phyloP scores from a whole-genome alignment of 2,113 vertebrate species.

The Marcusenius ussheri region DNA sequence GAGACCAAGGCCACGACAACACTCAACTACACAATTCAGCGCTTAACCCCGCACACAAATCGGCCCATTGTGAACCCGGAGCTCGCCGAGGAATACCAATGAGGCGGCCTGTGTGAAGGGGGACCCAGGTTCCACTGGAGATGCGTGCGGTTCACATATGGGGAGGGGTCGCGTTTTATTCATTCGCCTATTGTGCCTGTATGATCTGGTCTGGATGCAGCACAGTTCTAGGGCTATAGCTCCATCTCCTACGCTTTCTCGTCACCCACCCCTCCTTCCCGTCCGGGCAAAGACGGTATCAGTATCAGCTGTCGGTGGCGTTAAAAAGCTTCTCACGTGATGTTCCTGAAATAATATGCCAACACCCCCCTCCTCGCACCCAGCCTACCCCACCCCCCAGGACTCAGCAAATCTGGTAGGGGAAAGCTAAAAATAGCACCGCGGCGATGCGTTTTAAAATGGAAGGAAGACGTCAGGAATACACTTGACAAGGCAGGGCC shows the following conservation, averaged over 20 bases:
- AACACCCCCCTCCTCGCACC: neutral
- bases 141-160: neutral
- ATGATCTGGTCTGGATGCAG: neutral
- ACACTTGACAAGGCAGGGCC: neutral
- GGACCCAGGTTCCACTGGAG: neutral
- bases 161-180: neutral
- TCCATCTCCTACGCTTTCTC: neutral
- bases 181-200: neutral
- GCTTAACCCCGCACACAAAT: neutral
- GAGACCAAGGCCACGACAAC: neutral
- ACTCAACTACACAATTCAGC: neutral
- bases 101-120: neutral
- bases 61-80: neutral
- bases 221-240: neutral
- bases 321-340: slow-evolving; percentile 14
- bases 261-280: neutral
- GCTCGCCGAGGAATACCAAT: neutral
- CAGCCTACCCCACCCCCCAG: slow-evolving; percentile 1
- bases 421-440: slow-evolving; percentile 13
- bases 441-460: neutral
- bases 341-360: slow-evolving; percentile 19
- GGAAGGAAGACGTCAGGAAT: slow-evolving; percentile 6
- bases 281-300: neutral
- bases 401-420: slow-evolving; percentile 2
- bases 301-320: slow-evolving; percentile 7